Base-by-base conservation (phyloP, 2,797 vertebrate genomes). In the Anabacerthia variegaticeps region DNA sequence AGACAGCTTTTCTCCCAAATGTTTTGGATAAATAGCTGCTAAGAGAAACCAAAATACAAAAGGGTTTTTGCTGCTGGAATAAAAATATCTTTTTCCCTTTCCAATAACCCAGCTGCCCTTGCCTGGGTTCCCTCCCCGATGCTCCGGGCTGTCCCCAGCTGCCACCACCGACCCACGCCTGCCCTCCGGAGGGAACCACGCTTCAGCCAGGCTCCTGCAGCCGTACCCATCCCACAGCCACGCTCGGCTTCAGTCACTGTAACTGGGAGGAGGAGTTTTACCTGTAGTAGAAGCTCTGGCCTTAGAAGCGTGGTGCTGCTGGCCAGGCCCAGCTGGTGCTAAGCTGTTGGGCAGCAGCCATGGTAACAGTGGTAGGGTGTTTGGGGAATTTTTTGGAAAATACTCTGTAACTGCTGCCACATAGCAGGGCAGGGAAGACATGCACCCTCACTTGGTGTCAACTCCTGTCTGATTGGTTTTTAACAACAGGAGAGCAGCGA, bases 11-110 rank as follows among this genome's bases (percentile, higher is more conserved):
- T 95, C 85, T 94, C 92, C 94, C 95, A 94, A 94, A 94, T 91
- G 93, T 96, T 96, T 95, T 79, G 83, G 89, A 95, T 92, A 96
- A 97, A 97, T 91, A 96, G 85, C 93, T 92, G 82, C 69, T 93
- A 82, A 74, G 66, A 95, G 77, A 94, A 95, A 88, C 34, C 67
- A 96, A 96, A 96, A 96, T 86, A 96, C 79, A 90, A 93, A 95
- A 93, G 77, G n/a, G 51, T 39, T 96, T 89, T 86, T 93, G 74
- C 52, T 87, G 41, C 49, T 90, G 61, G 63, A 93, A 86, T 46
- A 95, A 91, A 95, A 91, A 43, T 52, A 77, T 15, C 17, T 55
- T 78, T 58, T 78, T 62, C 39, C 20, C 16, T 66, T 69, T 54
- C 2, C 20, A 89, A 48, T 41, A 76, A 54, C 12, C 2, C 0